Percentiles rank a stretch among this genome's conserved stretches.
These are phyloP conservation scores for Myotis findleyi DNA, from an alignment of 2,797 vertebrate genomes.

Conservation along the genomic window DNA sequence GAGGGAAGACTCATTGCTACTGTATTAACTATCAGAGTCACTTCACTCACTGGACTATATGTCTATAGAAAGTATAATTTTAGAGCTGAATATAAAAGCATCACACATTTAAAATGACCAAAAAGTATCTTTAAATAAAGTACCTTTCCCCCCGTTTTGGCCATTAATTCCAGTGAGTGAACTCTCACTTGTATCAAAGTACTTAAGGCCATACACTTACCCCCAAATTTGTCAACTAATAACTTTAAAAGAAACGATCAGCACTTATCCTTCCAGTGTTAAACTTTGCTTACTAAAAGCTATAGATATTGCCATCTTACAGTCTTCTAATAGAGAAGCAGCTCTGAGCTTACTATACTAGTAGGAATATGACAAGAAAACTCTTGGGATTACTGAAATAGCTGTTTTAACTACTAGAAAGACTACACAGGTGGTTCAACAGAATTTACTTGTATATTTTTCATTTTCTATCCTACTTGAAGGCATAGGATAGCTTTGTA, in stretches of 20 bases:
- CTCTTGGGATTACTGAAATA: conserved; percentile 33
- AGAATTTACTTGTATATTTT: conserved; percentile 82
- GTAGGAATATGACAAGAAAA: conserved; percentile 51
- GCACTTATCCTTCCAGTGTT: background rate
- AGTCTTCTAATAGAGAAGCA: background rate
- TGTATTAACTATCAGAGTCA: background rate
- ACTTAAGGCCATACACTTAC: background rate
- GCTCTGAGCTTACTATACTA: background rate
- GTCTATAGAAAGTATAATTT: background rate
- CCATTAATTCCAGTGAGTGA: conserved; percentile 8
- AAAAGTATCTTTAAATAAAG: background rate
- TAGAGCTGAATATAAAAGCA: conserved; percentile 47
- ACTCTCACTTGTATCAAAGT: background rate
- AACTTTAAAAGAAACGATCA: conserved; percentile 48
- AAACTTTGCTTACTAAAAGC: background rate
- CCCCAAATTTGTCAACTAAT: background rate
- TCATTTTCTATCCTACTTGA: conserved; percentile 78
- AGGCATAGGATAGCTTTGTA: conserved; percentile 75
- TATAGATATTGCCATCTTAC: background rate
- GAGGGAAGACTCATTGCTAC: background rate
- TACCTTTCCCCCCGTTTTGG: background rate
- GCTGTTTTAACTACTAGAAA: conserved; percentile 72
- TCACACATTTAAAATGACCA: background rate
- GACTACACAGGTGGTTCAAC: conserved; percentile 78
- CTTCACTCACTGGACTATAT: conserved; percentile 10